Evolutionary conservation across 2,113 vertebrate genomes (phyloP).

Genomic region (Bambusicola thoracicus): DNA sequence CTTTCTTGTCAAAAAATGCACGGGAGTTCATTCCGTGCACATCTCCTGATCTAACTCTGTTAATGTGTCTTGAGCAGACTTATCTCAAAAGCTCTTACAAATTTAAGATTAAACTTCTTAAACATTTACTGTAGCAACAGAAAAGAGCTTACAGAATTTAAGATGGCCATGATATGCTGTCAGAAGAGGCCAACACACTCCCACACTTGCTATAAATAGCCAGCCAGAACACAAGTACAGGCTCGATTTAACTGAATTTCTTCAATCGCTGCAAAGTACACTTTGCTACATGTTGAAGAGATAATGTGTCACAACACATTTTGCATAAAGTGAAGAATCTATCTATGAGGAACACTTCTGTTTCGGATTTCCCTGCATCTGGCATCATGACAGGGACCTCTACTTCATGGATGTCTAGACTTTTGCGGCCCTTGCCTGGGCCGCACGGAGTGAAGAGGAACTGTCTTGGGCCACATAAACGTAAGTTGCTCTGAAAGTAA

Average conservation of each 20-base stretch:
- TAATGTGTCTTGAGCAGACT: conserved; percentile 27
- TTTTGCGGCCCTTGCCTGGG: too few relatives aligned
- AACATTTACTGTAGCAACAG: conserved; percentile 43
- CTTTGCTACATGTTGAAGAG: conserved; percentile 54
- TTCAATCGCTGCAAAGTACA: conserved; percentile 54
- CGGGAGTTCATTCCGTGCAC: background rate
- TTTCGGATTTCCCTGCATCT: conserved; percentile 34
- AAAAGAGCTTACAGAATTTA: conserved; percentile 46
- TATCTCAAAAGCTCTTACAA: conserved; percentile 11
- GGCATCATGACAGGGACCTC: background rate
- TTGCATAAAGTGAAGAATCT: conserved; percentile 50
- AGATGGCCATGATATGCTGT: conserved; percentile 65
- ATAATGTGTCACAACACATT: conserved; percentile 70
- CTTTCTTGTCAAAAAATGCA: background rate
- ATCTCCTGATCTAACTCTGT: conserved; percentile 23
- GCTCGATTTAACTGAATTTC: conserved; percentile 51
- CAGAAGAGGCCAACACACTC: conserved; percentile 70
- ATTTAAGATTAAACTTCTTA: conserved; percentile 55
- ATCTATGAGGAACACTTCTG: conserved; percentile 28
- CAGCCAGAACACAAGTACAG: conserved; percentile 34
- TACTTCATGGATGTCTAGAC: too few relatives aligned
- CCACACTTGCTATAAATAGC: conserved; percentile 70
- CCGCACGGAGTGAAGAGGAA: too few relatives aligned
- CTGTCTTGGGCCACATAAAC: too few relatives aligned
- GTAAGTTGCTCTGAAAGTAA: too few relatives aligned